These are phyloP conservation scores for Toxotes chatareus DNA, from an alignment of 2,113 vertebrate genomes.

Conservation along the genomic window DNA sequence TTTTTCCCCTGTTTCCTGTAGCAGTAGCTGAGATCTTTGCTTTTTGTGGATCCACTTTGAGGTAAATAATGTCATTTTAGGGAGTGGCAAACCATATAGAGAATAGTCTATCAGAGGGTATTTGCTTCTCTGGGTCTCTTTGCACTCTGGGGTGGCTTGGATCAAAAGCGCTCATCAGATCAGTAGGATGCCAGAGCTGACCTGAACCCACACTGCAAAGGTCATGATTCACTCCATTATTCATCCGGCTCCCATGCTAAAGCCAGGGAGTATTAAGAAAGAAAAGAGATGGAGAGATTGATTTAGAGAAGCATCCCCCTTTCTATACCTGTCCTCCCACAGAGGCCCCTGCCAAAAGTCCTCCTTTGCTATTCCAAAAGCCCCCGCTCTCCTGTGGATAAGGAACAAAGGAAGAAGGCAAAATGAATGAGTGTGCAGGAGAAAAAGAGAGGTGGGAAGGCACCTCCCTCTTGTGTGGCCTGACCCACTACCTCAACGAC, in stretches of 20 bases:
- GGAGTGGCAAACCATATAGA: conserved; percentile 46
- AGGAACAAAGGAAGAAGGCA: conserved; percentile 46
- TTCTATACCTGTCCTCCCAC: conserved; percentile 48
- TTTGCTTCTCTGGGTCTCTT: conserved; percentile 40
- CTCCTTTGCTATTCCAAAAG: conserved; percentile 41
- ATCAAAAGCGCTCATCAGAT: conserved; percentile 74
- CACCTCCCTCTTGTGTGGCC: conserved; percentile 28
- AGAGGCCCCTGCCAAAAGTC: conserved; percentile 51
- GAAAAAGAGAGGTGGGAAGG: conserved; percentile 15
- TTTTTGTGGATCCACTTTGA: conserved; percentile 52
- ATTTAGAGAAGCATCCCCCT: conserved; percentile 53
- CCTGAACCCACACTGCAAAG: conserved; percentile 73
- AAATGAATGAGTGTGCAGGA: conserved; percentile 33
- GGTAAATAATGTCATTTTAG: conserved; percentile 55
- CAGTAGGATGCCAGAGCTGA: conserved; percentile 59
- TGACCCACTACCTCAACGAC: conserved; percentile 33
- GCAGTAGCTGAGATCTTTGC: background rate
- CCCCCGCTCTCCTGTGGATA: conserved; percentile 44
- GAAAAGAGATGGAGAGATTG: conserved; percentile 57
- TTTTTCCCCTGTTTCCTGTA: background rate
- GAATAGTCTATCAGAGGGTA: conserved; percentile 41
- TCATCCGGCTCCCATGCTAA: conserved; percentile 67
- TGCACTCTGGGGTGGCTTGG: conserved; percentile 40
- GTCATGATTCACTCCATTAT: conserved; percentile 76
- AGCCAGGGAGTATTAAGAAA: conserved; percentile 56